Percentiles rank a stretch among this genome's conserved stretches.
These are phyloP conservation scores for Myotis yumanensis DNA, from an alignment of 2,113 vertebrate species.

Conservation along the genomic window DNA sequence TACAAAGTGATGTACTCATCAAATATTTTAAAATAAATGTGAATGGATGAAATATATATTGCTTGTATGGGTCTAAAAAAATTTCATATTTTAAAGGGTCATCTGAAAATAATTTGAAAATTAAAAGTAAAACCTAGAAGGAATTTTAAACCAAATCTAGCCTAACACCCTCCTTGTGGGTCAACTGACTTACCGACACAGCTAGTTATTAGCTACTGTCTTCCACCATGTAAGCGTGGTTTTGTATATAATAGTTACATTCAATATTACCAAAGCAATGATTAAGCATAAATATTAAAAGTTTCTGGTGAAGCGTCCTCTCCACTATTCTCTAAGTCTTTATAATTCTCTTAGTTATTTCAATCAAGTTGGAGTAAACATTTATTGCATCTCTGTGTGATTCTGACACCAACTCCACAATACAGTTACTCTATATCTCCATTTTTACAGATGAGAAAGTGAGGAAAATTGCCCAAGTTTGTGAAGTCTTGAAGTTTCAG, in stretches of 20 bases:
- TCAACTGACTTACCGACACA: neutral
- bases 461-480: neutral
- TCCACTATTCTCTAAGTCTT: neutral
- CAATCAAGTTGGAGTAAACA: neutral
- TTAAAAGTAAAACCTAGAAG: neutral
- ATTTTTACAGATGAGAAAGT: neutral
- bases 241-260: neutral
- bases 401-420: neutral
- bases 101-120: constrained; percentile 1
- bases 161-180: neutral
- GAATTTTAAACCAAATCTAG: neutral
- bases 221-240: neutral
- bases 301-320: neutral
- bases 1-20: neutral
- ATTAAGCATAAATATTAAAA: neutral
- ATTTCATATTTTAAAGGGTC: neutral
- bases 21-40: neutral
- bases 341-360: neutral
- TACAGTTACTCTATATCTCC: neutral
- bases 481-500: neutral
- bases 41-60: neutral
- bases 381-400: neutral
- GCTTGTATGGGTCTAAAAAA: neutral
- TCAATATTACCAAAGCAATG: neutral
- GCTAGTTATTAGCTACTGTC: neutral